A percentile compares a stretch with the other conserved stretches of the same genome.
These are phyloP conservation scores for Ictidomys tridecemlineatus DNA, from an alignment of 2,113 vertebrate species.

Conservation along the genomic window DNA sequence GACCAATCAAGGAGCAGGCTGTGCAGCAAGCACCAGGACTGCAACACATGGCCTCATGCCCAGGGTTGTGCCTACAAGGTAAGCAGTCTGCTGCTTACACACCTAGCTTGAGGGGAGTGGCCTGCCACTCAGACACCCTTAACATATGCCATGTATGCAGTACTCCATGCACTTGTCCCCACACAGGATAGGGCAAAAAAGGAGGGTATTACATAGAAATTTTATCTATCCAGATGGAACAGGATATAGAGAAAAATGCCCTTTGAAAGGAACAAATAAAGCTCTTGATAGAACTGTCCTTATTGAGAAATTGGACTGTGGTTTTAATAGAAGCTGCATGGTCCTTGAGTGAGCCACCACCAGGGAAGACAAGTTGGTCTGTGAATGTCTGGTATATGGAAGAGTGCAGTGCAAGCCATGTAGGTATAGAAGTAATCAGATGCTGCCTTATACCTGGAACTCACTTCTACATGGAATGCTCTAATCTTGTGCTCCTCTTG, in stretches of 20 bases:
- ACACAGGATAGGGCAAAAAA: not conserved
- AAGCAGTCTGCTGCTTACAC: too few relatives aligned
- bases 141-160: too few relatives aligned
- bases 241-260: not conserved
- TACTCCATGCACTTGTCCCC: too few relatives aligned
- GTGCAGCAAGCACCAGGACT: too few relatives aligned
- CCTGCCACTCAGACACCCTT: too few relatives aligned
- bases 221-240: not conserved
- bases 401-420: not conserved
- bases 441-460: not conserved
- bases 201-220: not conserved
- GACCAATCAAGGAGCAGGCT: too few relatives aligned
- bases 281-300: not conserved
- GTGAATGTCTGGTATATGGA: not conserved
- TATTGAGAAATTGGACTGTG: not conserved
- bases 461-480: not conserved
- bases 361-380: not conserved
- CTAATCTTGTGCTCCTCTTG: not conserved
- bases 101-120: too few relatives aligned
- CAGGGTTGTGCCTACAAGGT: too few relatives aligned
- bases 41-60: too few relatives aligned
- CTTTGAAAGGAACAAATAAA: not conserved
- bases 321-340: not conserved
- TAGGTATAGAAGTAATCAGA: not conserved
- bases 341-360: not conserved